phyloP scores from a whole-genome alignment of 1,140 invertebrate species.

The Phenacoccus solenopsis region DNA sequence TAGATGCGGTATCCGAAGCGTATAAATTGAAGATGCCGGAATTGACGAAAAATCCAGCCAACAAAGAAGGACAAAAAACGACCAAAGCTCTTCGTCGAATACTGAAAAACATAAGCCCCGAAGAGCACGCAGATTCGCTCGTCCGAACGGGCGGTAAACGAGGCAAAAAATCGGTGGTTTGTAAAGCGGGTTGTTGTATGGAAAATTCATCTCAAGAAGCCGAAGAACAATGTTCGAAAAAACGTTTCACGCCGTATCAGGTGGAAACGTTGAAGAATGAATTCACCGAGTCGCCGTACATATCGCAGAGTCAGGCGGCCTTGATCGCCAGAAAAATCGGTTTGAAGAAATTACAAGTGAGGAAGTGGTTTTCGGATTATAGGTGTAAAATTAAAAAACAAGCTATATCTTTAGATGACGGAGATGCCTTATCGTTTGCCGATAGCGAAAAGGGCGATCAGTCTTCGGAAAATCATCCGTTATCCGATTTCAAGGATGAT shows the following conservation, averaged over 20 bases:
- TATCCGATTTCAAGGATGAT: background rate
- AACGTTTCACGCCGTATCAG: background rate
- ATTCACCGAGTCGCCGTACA: background rate
- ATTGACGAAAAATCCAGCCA: background rate
- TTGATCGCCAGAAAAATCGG: background rate
- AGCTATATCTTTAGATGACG: background rate
- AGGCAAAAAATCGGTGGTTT: background rate
- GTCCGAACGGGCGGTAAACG: background rate
- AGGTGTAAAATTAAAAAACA: slow-evolving; percentile 8
- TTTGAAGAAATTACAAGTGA: background rate
- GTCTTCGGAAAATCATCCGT: background rate
- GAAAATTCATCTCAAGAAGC: background rate
- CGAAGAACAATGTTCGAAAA: background rate
- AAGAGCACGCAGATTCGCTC: no score
- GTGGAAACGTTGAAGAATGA: background rate
- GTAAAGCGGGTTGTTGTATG: background rate
- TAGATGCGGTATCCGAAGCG: no score
- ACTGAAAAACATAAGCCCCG: background rate
- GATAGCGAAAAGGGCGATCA: background rate
- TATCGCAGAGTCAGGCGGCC: background rate
- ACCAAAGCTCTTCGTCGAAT: background rate
- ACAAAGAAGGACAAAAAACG: background rate
- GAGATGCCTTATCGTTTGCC: background rate
- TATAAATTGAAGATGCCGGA: no score
- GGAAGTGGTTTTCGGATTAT: background rate